Conservation (phyloP, 2,797 vertebrate species). For the Scyliorhinus canicula region DNA sequence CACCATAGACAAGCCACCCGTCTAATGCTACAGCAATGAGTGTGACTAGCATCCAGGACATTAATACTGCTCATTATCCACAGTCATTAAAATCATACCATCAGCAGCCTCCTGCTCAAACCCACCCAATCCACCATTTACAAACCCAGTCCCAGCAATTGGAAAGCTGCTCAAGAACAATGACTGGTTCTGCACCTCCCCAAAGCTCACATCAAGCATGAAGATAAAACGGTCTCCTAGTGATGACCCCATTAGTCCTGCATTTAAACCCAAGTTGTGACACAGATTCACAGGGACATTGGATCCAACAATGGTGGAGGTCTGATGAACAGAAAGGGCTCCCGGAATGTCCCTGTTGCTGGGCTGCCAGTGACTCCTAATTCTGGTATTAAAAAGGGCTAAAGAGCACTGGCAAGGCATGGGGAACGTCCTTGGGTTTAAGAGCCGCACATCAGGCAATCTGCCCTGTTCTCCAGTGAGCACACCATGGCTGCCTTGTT, state of each 20-base stretch:
- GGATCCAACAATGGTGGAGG: neutral
- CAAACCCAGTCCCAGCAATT: neutral
- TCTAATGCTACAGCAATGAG: neutral
- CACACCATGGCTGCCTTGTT: conserved; percentile 94
- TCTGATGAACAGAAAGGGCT: neutral
- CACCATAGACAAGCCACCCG: neutral
- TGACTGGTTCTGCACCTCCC: neutral
- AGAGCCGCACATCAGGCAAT: conserved; percentile 92
- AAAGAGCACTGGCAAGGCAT: neutral
- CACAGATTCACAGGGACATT: neutral
- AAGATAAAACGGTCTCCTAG: neutral
- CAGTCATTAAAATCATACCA: neutral
- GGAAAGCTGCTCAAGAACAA: neutral
- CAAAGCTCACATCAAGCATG: neutral
- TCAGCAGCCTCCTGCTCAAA: neutral
- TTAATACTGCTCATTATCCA: neutral
- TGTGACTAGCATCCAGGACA: neutral
- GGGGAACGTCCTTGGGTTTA: conserved; percentile 48
- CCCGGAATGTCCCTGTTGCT: neutral
- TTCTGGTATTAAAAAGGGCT: neutral
- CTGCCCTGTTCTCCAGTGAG: conserved; percentile 87
- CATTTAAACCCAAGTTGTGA: neutral
- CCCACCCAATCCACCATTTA: neutral
- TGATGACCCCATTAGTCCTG: neutral
- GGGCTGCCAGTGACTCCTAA: neutral